These are phyloP conservation scores for Lissonota sp. DNA, from an alignment of 2,888 invertebrate genomes.

Conservation along the genomic window DNA sequence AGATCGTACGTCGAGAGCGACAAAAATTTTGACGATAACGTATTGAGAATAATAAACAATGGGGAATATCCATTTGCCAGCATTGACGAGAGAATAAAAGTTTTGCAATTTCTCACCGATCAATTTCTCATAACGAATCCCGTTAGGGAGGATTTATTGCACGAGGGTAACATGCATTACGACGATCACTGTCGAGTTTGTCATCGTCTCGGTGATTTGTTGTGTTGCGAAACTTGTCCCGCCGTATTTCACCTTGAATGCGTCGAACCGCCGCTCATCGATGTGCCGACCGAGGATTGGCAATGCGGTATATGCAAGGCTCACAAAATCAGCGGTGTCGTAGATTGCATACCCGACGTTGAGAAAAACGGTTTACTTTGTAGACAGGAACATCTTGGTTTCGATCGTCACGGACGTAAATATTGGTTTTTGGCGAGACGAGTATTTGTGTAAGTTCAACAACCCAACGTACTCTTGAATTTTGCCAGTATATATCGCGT, in stretches of 20 bases:
- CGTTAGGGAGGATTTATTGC: constrained; percentile 96
- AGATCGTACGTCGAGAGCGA: constrained; percentile 97
- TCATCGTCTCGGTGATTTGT: constrained; percentile 95
- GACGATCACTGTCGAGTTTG: constrained; percentile 97
- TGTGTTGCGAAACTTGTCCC: constrained; percentile 99
- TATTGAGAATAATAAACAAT: constrained; percentile 88
- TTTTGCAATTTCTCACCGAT: constrained; percentile 96
- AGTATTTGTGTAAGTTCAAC: constrained; percentile 93
- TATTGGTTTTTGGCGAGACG: constrained; percentile 98
- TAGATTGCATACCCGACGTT: constrained; percentile 95
- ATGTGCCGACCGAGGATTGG: constrained; percentile 99
- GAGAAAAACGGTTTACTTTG: constrained; percentile 96
- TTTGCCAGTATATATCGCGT: too few relatives aligned
- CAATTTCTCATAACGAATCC: constrained; percentile 97
- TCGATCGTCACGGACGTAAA: constrained; percentile 97
- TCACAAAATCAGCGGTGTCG: constrained; percentile 96
- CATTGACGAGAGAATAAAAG: constrained; percentile 91
- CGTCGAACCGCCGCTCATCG: constrained; percentile 96
- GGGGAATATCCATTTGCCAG: constrained; percentile 95
- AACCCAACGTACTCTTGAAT: too few relatives aligned
- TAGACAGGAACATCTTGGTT: constrained; percentile 97
- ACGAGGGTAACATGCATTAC: constrained; percentile 97
- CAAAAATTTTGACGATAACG: constrained; percentile 90
- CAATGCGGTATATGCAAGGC: constrained; percentile 97
- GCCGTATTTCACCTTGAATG: constrained; percentile 99